Evolutionary conservation across 2,888 invertebrate genomes (phyloP).

Genomic region (Hirtodrosophila confusa): DNA sequence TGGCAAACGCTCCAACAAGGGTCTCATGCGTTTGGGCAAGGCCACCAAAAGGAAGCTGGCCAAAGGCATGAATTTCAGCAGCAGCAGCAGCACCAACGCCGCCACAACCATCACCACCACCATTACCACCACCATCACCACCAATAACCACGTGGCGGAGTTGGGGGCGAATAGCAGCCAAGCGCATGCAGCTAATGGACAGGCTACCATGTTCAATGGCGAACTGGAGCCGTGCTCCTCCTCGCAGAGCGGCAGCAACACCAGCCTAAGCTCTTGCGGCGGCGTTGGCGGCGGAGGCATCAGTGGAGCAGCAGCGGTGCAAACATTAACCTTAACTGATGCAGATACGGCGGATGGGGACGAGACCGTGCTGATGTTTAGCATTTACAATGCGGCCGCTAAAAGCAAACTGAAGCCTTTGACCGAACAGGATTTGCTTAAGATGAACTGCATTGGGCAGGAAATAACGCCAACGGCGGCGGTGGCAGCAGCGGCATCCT

Average conservation of each 20-base stretch:
- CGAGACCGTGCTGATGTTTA: conserved; percentile 89
- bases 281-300: neutral
- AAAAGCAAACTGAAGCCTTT: conserved; percentile 89
- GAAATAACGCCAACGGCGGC: conserved; percentile 60
- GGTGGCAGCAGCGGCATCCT: conserved; percentile 44
- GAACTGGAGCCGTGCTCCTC: conserved; percentile 62
- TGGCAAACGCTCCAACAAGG: conserved; percentile 74
- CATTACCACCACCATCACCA: neutral
- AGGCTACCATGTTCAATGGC: conserved; percentile 28
- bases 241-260: conserved; percentile 71
- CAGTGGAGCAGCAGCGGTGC: conserved; percentile 16
- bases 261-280: conserved; percentile 64
- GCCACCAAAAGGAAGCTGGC: conserved; percentile 83
- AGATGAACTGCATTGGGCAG: conserved; percentile 84
- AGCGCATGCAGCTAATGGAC: conserved; percentile 33
- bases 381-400: conserved; percentile 86
- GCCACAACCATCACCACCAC: neutral
- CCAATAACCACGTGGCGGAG: conserved; percentile 13
- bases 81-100: conserved; percentile 10
- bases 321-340: neutral
- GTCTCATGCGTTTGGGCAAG: conserved; percentile 82
- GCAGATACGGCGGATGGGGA: conserved; percentile 47
- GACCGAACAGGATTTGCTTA: conserved; percentile 87
- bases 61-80: conserved; percentile 82
- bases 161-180: conserved; percentile 5